A percentile compares a stretch with the other conserved stretches of the same genome.
phyloP scores from a whole-genome alignment of 2,888 invertebrate species.

The Glaucopsyche alexis region DNA sequence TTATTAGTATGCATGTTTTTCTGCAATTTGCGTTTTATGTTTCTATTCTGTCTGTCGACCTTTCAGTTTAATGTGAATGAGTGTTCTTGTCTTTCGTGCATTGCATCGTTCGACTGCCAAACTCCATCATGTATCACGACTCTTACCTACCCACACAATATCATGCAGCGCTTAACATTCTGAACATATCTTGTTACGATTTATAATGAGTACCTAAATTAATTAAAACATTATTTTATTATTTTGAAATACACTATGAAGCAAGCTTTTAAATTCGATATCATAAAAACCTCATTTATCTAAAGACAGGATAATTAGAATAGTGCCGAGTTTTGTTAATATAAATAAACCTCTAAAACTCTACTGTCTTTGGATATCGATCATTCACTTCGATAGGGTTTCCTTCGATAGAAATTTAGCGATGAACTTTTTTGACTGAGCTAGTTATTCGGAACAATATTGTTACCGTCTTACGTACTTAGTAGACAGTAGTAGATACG shows the following conservation, averaged over 20 bases:
- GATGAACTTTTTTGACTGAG: slow-evolving; percentile 34
- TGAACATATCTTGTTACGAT: neutral
- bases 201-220: slow-evolving; percentile 8
- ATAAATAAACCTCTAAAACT: neutral
- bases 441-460: slow-evolving; percentile 40
- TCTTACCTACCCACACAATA: slow-evolving; percentile 58
- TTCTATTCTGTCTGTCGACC: slow-evolving; percentile 57
- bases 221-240: slow-evolving; percentile 23
- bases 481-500: slow-evolving; percentile 47
- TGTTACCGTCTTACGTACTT: slow-evolving; percentile 44
- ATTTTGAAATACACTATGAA: slow-evolving; percentile 54
- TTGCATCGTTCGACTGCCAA: slow-evolving; percentile 58
- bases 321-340: neutral
- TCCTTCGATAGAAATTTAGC: slow-evolving; percentile 26
- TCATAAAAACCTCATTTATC: slow-evolving; percentile 32
- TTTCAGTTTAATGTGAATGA: slow-evolving; percentile 42
- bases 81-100: slow-evolving; percentile 50
- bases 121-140: slow-evolving; percentile 64
- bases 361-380: slow-evolving; percentile 40
- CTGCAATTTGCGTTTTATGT: slow-evolving; percentile 52
- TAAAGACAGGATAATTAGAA: slow-evolving; percentile 34
- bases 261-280: slow-evolving; percentile 55
- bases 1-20: slow-evolving; percentile 68
- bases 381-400: slow-evolving; percentile 40
- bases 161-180: slow-evolving; percentile 51